Evolutionary conservation across 2,113 vertebrate species (phyloP), one percentile per base, ranked within the genome.

Genomic region (Urocolius indicus): DNA sequence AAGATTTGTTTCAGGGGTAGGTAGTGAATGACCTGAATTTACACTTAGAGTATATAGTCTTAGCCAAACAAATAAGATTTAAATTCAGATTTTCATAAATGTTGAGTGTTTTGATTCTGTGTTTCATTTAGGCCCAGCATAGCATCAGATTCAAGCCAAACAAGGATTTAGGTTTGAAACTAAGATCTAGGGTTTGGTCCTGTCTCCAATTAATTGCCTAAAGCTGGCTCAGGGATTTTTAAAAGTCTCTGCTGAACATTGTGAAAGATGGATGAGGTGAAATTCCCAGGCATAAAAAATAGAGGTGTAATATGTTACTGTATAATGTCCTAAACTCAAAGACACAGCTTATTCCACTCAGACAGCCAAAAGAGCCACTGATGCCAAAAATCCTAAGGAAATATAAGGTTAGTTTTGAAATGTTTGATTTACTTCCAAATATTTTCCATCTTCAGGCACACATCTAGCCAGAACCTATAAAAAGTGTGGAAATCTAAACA

Each of bases 211-310:
- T 93, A 93, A 93, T 95, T 90, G 74, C 13, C 3, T 90, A 95
- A 94, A 96, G 54, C 89, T 94, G 91, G 91, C 71, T 87, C 58
- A 52, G 58, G 78, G 94, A 84, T 95, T 94, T 96, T 95, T 96
- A 87, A 93, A 95, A 95, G 84, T 79, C 87, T 94, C 84, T 89
- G 57, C 62, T 93, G 89, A 96, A 91, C 58, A 85, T 93, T 89
- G 89, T 91, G 84, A 74, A 95, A 97, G 93, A 97, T 90, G 87
- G 72, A 97, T 97, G 95, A 94, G 91, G 91, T 96, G 94, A 95
- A 95, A 96, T 94, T 97, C 94, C 71, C 87, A 95, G 89, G 78
- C 89, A 95, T 55, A 72, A 91, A 95, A 96, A 84, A 61, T 18
- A 65, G 66, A 95, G 88, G 91, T 94, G 81, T 87, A 96, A 87